A percentile compares a stretch with the other conserved stretches of the same genome.
Conservation (phyloP, 2,888 invertebrate genomes). For the Oligia strigilis region DNA sequence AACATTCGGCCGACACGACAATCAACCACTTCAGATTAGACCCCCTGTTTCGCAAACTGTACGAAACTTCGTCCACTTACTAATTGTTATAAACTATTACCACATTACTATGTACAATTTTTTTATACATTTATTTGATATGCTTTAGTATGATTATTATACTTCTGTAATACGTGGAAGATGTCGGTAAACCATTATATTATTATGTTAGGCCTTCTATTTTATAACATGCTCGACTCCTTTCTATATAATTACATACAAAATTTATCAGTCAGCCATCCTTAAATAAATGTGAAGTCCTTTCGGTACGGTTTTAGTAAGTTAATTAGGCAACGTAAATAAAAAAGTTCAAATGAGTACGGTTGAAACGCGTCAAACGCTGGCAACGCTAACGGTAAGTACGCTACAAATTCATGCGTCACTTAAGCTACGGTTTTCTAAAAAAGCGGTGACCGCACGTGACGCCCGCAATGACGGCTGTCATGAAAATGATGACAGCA, state of each 20-base stretch:
- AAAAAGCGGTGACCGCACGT: not conserved
- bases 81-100: slow-evolving; percentile 38
- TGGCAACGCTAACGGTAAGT: not conserved
- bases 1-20: too few species aligned
- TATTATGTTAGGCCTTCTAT: slow-evolving; percentile 43
- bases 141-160: slow-evolving; percentile 82
- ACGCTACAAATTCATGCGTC: too few species aligned
- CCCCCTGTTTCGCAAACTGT: slow-evolving; percentile 45
- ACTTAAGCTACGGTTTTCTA: not conserved
- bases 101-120: slow-evolving; percentile 64
- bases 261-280: slow-evolving; percentile 54
- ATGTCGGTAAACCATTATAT: slow-evolving; percentile 49
- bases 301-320: not conserved
- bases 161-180: slow-evolving; percentile 57
- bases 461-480: not conserved
- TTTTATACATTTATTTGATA: slow-evolving; percentile 78
- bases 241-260: slow-evolving; percentile 40
- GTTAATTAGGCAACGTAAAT: not conserved
- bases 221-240: slow-evolving; percentile 20
- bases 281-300: slow-evolving; percentile 19
- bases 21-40: too few species aligned
- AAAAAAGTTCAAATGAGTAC: not conserved
- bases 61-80: slow-evolving; percentile 41
- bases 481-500: too few species aligned
- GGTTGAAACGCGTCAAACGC: not conserved